Conservation (phyloP, 2,888 invertebrate genomes). For the Plebejus anna region DNA sequence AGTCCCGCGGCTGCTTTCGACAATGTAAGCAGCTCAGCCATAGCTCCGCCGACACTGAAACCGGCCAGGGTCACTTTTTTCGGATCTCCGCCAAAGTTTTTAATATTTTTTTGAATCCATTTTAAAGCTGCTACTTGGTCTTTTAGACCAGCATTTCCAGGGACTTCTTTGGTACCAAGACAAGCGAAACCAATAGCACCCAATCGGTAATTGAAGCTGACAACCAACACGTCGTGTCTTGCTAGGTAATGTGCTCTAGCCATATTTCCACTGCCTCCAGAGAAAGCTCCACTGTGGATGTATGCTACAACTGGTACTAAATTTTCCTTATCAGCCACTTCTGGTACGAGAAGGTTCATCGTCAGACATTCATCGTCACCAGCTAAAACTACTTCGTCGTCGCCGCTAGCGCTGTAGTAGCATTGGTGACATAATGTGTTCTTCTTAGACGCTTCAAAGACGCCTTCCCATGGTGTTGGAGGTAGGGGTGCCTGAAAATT, state of each 20-base stretch:
- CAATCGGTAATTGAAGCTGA: constrained; percentile 84
- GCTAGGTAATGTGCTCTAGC: constrained; percentile 81
- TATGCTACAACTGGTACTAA: constrained; percentile 64
- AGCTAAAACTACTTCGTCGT: constrained; percentile 48
- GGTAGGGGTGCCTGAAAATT: constrained; percentile 63
- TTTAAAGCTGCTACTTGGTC: constrained; percentile 90
- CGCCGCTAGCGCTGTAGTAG: constrained; percentile 50
- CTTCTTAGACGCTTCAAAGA: constrained; percentile 48
- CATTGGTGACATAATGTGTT: constrained; percentile 57
- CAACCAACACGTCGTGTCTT: constrained; percentile 82
- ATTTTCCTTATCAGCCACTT: constrained; percentile 53
- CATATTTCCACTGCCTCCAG: constrained; percentile 65
- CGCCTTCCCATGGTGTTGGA: constrained; percentile 53
- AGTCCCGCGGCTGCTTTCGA: constrained; percentile 59
- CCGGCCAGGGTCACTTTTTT: constrained; percentile 89
- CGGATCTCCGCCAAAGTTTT: constrained; percentile 89
- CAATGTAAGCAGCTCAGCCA: constrained; percentile 62
- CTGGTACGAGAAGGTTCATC: constrained; percentile 58
- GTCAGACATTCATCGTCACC: constrained; percentile 63
- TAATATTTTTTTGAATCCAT: constrained; percentile 87
- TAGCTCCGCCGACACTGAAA: constrained; percentile 87
- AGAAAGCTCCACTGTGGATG: constrained; percentile 66
- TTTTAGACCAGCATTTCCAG: constrained; percentile 92
- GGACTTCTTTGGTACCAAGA: constrained; percentile 79
- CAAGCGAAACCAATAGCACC: constrained; percentile 86